A percentile compares a stretch with the other conserved stretches of the same genome.
Conservation (phyloP, 2,113 vertebrate genomes). For the Motacilla tschutschensis region DNA sequence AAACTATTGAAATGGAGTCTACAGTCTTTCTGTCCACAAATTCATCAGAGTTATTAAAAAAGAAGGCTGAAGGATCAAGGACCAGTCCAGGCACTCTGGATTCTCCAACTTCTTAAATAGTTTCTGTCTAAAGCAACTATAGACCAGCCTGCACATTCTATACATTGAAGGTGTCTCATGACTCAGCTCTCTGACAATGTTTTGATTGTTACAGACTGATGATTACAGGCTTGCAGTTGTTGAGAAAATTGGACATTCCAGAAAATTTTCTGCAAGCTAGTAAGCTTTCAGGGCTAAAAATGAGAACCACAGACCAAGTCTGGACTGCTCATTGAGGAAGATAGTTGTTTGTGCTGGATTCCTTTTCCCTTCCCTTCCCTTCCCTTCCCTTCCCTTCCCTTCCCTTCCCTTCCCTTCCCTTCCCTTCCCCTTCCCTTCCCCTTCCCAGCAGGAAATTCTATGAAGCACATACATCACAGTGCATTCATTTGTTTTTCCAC, state of each 20-base stretch:
- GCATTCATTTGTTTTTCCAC: not conserved
- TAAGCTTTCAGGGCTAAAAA: not conserved
- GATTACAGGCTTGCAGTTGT: not conserved
- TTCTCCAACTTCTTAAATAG: not conserved
- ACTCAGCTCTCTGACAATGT: not conserved
- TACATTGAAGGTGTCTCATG: rapidly evolving
- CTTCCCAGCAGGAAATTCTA: not conserved
- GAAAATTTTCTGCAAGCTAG: not conserved
- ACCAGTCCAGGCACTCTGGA: not conserved
- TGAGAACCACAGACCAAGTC: not conserved
- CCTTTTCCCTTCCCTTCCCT: not conserved
- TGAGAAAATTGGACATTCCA: not conserved
- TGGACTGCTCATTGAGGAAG: not conserved
- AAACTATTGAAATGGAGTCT: not conserved
- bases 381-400: not conserved
- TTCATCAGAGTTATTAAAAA: not conserved
- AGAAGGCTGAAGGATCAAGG: not conserved
- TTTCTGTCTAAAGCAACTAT: not conserved
- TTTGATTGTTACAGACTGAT: not conserved
- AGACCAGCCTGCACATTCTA: not conserved
- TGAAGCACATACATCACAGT: not conserved
- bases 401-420: too few species aligned
- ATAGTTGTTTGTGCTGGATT: not conserved
- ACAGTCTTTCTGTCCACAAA: not conserved
- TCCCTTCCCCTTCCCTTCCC: not conserved